Evolutionary conservation across 2,888 invertebrate genomes (phyloP).

Genomic region (Plagiodera versicolora): DNA sequence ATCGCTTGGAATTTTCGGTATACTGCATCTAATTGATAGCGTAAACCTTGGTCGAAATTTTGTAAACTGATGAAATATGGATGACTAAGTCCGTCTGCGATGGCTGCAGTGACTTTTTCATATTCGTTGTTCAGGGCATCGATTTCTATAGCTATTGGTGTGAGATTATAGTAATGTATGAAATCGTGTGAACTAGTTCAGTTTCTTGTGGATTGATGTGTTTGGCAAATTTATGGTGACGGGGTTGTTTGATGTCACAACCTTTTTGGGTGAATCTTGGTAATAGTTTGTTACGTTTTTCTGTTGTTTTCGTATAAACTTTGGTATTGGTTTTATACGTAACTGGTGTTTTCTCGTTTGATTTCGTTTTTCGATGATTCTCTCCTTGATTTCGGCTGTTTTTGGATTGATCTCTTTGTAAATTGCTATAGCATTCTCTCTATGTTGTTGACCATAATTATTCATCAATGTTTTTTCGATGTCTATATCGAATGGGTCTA

Average conservation of each 20-base stretch:
- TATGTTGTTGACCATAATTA: conserved; percentile 17
- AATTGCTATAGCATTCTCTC: not conserved
- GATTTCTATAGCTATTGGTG: no score
- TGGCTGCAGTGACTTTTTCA: no score
- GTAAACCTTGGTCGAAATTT: no score
- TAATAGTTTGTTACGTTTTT: not conserved
- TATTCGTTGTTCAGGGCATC: no score
- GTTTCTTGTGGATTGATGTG: not conserved
- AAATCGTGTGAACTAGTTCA: no score
- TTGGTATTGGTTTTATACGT: not conserved
- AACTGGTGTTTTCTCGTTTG: not conserved
- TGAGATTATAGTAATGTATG: no score
- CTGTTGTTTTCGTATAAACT: not conserved
- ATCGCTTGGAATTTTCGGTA: conserved; percentile 2
- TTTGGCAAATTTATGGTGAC: not conserved
- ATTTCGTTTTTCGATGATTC: not conserved
- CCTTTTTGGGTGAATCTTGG: not conserved
- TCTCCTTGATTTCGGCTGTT: not conserved
- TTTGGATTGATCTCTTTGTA: not conserved
- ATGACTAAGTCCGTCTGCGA: no score
- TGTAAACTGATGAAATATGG: no score
- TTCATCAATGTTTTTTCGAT: conserved; percentile 10
- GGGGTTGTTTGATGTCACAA: not conserved
- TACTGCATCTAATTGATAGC: no score
- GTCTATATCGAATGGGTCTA: conserved; percentile 16